These are phyloP conservation scores for Cydia splendana DNA, from an alignment of 1,140 invertebrate genomes.

Conservation along the genomic window DNA sequence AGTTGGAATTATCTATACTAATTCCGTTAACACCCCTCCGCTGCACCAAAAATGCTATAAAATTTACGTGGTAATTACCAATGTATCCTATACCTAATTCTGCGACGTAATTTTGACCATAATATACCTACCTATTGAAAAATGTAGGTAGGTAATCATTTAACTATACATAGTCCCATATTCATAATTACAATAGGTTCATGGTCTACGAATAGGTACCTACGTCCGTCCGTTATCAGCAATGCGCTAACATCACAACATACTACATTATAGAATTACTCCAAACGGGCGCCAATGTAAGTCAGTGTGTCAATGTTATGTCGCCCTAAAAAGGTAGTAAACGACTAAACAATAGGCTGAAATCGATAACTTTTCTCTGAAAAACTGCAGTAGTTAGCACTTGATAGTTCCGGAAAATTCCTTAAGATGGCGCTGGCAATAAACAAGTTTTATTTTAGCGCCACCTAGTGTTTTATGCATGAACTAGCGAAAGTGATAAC, in stretches of 20 bases:
- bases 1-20: too few relatives aligned
- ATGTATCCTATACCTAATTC: too few relatives aligned
- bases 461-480: background rate
- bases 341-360: slow-evolving; percentile 10
- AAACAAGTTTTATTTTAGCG: background rate
- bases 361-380: slow-evolving; percentile 26
- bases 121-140: too few relatives aligned
- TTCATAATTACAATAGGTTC: background rate
- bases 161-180: background rate
- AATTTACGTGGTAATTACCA: too few relatives aligned
- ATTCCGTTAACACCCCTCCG: too few relatives aligned
- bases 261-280: slow-evolving; percentile 10
- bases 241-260: background rate
- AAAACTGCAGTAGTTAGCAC: background rate
- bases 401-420: slow-evolving; percentile 41
- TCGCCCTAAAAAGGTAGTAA: slow-evolving; percentile 4
- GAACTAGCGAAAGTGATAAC: background rate
- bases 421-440: background rate
- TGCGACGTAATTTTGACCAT: too few relatives aligned
- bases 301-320: slow-evolving; percentile 17
- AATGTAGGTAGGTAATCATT: too few relatives aligned
- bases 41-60: too few relatives aligned
- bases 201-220: background rate
- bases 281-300: slow-evolving; percentile 9
- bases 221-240: background rate